Base-by-base conservation (phyloP, 2,888 invertebrate genomes). In the Lasius fuliginosus region DNA sequence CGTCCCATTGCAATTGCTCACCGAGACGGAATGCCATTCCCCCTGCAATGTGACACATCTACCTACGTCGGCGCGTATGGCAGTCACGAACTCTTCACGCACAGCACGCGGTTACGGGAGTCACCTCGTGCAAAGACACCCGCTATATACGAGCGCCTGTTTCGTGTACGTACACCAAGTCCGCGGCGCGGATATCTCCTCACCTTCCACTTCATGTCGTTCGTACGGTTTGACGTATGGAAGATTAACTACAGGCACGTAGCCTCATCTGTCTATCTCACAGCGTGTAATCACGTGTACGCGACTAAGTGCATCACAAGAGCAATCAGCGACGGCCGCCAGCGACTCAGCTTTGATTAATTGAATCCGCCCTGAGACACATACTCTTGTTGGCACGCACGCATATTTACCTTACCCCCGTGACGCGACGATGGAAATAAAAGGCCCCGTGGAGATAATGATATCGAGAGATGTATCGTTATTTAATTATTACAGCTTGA, bases 221-320 rank as follows among this genome's bases (percentile, higher is more conserved):
- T 92, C 90, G 91, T 91, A 90, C 82, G 88, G 88, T 94, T 94
- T 94, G 94, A 94, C 94, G 90, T 89, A 88, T 83, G 91, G 87
- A 93, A 94, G 94, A 94, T 94, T 93, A 94, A 94, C 92, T 92
- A 92, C 93, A 88, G 84, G 86, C 93, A 92, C 92, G 93, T 92
- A 92, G 90, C 91, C 90, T 92, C 94, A 93, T 94, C 92, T 90
- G 94, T 94, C 94, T 92, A 94, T 93, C 93, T 93, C 92, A 87
- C 92, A 90, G 92, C 92, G 90, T 94, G 94, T 93, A 94, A 94
- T 94, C 93, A 91, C 92, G 91, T 92, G 93, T 93, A 92, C 92
- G 91, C 91, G 92, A 90, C 91, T 92, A 92, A 94, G 93, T 94
- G 93, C 93, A 93, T 92, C 92, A 92, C 92, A 92, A 92, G 92